phyloP scores from a whole-genome alignment of 2,797 vertebrate species.

The Harpagifer antarcticus region DNA sequence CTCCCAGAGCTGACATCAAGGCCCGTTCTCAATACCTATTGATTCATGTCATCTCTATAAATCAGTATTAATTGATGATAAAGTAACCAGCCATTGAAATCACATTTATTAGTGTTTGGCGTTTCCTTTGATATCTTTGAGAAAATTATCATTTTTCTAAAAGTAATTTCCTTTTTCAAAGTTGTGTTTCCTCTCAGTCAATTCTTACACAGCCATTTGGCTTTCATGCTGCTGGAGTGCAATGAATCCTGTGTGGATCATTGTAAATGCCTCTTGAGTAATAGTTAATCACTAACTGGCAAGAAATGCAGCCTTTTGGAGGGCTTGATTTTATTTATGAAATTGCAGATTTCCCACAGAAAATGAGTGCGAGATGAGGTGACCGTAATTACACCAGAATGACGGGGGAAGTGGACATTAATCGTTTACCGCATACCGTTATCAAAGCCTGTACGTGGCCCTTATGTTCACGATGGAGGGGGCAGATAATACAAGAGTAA shows the following conservation, averaged over 20 bases:
- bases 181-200: conserved; percentile 19
- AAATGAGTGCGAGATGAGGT: conserved; percentile 20
- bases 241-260: conserved; percentile 48
- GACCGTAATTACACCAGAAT: conserved; percentile 34
- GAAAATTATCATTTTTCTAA: conserved; percentile 8
- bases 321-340: conserved; percentile 46
- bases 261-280: conserved; percentile 44
- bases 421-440: conserved; percentile 45
- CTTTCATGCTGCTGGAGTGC: conserved; percentile 25
- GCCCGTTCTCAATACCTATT: not conserved
- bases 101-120: not conserved
- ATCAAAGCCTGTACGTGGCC: too few species aligned
- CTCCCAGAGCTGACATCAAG: not conserved
- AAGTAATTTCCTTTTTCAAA: not conserved
- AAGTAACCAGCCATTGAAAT: not conserved
- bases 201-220: conserved; percentile 30
- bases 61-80: not conserved
- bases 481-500: conserved; percentile 25
- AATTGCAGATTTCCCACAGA: conserved; percentile 37
- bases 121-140: conserved; percentile 1
- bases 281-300: conserved; percentile 49
- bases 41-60: not conserved
- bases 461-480: not conserved
- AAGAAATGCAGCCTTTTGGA: conserved; percentile 31
- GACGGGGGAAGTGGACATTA: conserved; percentile 30